Conservation (phyloP, 2,797 vertebrate species). For the Danio aesculapii region DNA sequence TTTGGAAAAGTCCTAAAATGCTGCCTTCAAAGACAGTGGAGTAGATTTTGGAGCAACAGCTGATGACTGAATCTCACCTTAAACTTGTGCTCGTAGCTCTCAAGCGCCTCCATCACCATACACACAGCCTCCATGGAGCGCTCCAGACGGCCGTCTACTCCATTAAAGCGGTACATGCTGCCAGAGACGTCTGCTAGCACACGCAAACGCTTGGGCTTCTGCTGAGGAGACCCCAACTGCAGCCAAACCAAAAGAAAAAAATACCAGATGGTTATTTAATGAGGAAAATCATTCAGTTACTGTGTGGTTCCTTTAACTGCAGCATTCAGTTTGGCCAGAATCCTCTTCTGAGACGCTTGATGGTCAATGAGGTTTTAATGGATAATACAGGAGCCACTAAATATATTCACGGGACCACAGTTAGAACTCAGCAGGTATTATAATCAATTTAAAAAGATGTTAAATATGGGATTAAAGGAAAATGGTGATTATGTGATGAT, state of each 20-base stretch:
- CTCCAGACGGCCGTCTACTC: slow-evolving; percentile 91
- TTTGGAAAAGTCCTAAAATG: neutral
- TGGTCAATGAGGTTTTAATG: slow-evolving; percentile 20
- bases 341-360: slow-evolving; percentile 15
- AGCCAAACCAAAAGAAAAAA: slow-evolving; percentile 19
- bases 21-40: slow-evolving; percentile 28
- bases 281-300: slow-evolving; percentile 19
- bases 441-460: slow-evolving; percentile 20
- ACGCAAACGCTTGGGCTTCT: slow-evolving; percentile 93
- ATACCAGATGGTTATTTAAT: neutral
- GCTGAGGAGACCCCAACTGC: slow-evolving; percentile 90
- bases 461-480: neutral
- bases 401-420: slow-evolving; percentile 30
- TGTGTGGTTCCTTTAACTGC: slow-evolving; percentile 31
- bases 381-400: slow-evolving; percentile 33
- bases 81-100: slow-evolving; percentile 95
- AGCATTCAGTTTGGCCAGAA: slow-evolving; percentile 12
- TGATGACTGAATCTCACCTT: slow-evolving; percentile 82
- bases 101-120: slow-evolving; percentile 98
- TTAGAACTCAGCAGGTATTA: neutral
- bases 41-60: slow-evolving; percentile 42
- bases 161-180: slow-evolving; percentile 99
- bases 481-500: neutral
- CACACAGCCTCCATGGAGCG: slow-evolving; percentile 97
- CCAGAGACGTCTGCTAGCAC: slow-evolving; percentile 93